Base-by-base conservation (phyloP, 1,140 invertebrate species). In the Frieseomelitta varia region DNA sequence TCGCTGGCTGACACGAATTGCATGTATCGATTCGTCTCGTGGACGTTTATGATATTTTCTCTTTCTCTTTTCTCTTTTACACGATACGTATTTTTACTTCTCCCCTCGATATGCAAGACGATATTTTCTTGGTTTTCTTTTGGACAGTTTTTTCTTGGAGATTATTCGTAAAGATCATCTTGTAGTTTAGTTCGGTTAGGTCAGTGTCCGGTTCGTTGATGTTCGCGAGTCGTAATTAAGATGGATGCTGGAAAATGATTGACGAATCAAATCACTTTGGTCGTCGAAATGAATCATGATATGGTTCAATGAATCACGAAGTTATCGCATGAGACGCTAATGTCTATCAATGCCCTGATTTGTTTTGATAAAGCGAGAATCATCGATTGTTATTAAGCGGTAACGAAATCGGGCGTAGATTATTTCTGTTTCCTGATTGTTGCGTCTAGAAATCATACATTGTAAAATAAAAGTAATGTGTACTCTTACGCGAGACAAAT, bases 341-440 rank as follows among this genome's bases (percentile, higher is more conserved):
- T n/a, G 14, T 67, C 8, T n/a, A 30, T 2, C 30, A 30, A 30
- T 34, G 39, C 2, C 74, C 56, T 51, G 55, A 19, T 69, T 53
- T 63, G 27, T 72, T 73, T 51, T 15, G 24, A 51, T 14, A 27
- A 21, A 47, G 55, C 30, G 30, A 39, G 2, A 30, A 15, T 56
- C 21, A 75, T 81, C 80, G 80, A 75, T 67, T 2, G 30, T 2
- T 51, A 27, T 19, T n/a, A n/a, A n/a, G n/a, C n/a, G n/a, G n/a
- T 65, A 34, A 30, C 17, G 53, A 55, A 47, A 24, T 11, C 4
- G 17, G 24, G 30, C 47, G 14, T n/a, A 4, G 24, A 61, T 61
- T 61, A n/a, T 61, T n/a, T 61, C 58, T 61, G 24, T 58, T 24
- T 11, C 21, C 11, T 58, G 24, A 15, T n/a, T 74, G 17, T 21